Percentiles rank a stretch among this genome's conserved stretches.
These are phyloP conservation scores for Gisinianus flammeolus DNA, from an alignment of 2,888 invertebrate genomes.

Conservation along the genomic window DNA sequence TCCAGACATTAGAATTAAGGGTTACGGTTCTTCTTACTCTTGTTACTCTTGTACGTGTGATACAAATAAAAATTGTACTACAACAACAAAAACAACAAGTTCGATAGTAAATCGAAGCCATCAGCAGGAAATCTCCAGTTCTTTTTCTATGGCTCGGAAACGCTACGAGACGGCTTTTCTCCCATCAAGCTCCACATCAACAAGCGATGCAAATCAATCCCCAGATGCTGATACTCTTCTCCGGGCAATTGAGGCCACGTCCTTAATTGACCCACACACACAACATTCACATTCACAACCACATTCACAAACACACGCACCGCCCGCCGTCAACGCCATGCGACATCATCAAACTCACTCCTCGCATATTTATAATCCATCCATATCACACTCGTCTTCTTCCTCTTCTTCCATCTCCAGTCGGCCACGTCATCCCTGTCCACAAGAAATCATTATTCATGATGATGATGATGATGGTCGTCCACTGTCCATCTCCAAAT, in stretches of 20 bases:
- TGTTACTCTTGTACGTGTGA: too few species aligned
- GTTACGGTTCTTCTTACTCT: not conserved
- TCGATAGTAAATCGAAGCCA: too few species aligned
- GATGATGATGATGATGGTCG: too few species aligned
- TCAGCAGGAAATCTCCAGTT: too few species aligned
- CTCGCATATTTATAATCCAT: not conserved
- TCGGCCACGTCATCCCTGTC: not conserved
- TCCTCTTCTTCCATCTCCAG: not conserved
- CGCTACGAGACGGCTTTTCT: constrained; percentile 59
- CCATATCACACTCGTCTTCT: not conserved
- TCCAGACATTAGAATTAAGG: not conserved
- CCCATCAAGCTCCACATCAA: constrained; percentile 46
- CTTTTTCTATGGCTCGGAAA: constrained; percentile 56
- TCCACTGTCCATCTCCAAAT: not conserved
- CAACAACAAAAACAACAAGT: too few species aligned
- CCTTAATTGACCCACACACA: constrained; percentile 33
- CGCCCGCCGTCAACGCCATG: not conserved
- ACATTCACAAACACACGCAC: not conserved
- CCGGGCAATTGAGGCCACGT: constrained; percentile 52
- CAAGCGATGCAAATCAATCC: not conserved
- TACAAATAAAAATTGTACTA: not conserved
- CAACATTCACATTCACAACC: not conserved
- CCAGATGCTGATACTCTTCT: constrained; percentile 56
- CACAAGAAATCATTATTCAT: too few species aligned
- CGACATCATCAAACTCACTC: not conserved